Conservation (phyloP, 2,888 invertebrate species). For the Agrotis clavis region DNA sequence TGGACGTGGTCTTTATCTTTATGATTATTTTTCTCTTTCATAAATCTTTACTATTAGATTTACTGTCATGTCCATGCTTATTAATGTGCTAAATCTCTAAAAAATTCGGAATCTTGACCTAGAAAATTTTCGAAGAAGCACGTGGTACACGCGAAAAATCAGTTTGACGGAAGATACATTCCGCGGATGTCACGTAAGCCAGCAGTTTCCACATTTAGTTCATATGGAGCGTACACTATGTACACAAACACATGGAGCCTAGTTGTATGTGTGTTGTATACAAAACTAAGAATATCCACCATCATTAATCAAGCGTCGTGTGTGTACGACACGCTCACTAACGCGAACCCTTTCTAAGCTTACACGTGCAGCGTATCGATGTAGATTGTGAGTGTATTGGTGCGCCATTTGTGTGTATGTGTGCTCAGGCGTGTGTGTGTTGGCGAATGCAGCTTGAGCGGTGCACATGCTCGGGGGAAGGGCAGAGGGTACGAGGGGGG, state of each 20-base stretch:
- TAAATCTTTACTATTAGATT: slow-evolving; percentile 12
- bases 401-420: slow-evolving; percentile 54
- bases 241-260: slow-evolving; percentile 63
- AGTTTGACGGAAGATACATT: slow-evolving; percentile 64
- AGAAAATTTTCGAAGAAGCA: slow-evolving; percentile 34
- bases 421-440: slow-evolving; percentile 62
- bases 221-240: slow-evolving; percentile 68
- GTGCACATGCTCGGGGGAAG: slow-evolving; percentile 80
- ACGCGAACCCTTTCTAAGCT: slow-evolving; percentile 69
- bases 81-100: neutral
- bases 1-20: neutral
- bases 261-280: slow-evolving; percentile 61
- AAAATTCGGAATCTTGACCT: slow-evolving; percentile 25
- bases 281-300: slow-evolving; percentile 71
- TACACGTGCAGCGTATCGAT: slow-evolving; percentile 65
- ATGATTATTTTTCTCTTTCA: slow-evolving; percentile 15
- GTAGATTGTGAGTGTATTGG: slow-evolving; percentile 41
- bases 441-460: slow-evolving; percentile 80
- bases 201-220: slow-evolving; percentile 80
- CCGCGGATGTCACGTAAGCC: slow-evolving; percentile 77
- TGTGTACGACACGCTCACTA: slow-evolving; percentile 70
- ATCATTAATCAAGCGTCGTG: slow-evolving; percentile 73
- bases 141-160: slow-evolving; percentile 46
- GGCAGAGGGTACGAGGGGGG: slow-evolving; percentile 69
- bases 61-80: neutral